These are phyloP conservation scores for Lamellibrachia satsuma DNA, from an alignment of 2,888 invertebrate species.

Conservation along the genomic window DNA sequence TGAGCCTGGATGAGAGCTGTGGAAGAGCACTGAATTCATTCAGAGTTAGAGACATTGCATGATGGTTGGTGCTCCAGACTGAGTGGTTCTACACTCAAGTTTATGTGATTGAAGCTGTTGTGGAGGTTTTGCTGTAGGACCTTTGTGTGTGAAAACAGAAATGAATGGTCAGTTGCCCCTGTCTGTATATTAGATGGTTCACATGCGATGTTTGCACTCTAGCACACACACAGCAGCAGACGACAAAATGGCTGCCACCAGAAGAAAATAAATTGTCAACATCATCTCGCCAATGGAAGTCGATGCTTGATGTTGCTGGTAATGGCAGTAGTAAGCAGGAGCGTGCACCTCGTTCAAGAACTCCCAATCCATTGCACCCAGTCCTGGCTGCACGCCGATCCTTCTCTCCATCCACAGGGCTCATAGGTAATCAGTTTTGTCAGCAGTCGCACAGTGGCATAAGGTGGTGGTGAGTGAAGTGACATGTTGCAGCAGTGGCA, in stretches of 20 bases:
- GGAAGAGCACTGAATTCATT: not conserved
- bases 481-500: not conserved
- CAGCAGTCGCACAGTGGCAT: not conserved
- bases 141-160: not conserved
- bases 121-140: not conserved
- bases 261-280: not conserved
- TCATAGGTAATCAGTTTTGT: not conserved
- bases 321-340: not conserved
- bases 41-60: not conserved
- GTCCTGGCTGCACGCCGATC: not conserved
- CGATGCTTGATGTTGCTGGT: conserved; percentile 36
- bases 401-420: not conserved
- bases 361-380: not conserved
- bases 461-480: not conserved
- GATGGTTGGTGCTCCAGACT: not conserved
- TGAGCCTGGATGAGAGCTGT: not conserved
- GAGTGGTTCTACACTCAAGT: not conserved
- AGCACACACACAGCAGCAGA: not conserved
- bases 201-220: not conserved
- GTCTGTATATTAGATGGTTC: not conserved
- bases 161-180: not conserved
- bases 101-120: not conserved
- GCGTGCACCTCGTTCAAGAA: not conserved
- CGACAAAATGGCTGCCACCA: not conserved
- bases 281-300: conserved; percentile 34